Conservation (phyloP, 1,140 invertebrate species). For the Drosophila sulfurigaster region DNA sequence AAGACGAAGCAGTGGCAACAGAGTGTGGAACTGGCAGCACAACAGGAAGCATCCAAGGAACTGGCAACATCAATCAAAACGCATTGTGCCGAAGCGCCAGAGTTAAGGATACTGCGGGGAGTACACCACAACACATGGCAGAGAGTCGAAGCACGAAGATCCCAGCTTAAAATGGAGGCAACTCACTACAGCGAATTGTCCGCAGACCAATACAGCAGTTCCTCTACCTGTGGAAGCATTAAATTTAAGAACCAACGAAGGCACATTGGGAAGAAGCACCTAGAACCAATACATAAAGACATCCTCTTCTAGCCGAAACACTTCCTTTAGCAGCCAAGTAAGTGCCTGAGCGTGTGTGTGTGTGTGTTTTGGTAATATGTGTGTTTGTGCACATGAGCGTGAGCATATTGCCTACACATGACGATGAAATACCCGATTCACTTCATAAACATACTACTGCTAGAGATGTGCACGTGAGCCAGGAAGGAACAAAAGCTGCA, state of each 20-base stretch:
- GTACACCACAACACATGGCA: slow-evolving; percentile 9
- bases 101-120: slow-evolving; percentile 43
- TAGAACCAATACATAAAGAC: slow-evolving; percentile 70
- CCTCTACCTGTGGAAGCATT: slow-evolving; percentile 73
- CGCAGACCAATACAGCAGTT: slow-evolving; percentile 14
- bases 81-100: slow-evolving; percentile 53
- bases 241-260: slow-evolving; percentile 63
- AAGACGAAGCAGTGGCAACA: slow-evolving; percentile 18
- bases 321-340: slow-evolving; percentile 29
- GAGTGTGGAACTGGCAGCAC: slow-evolving; percentile 8
- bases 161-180: slow-evolving; percentile 35
- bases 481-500: not conserved
- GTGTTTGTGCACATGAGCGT: slow-evolving; percentile 3
- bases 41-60: slow-evolving; percentile 62
- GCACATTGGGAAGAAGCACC: slow-evolving; percentile 1
- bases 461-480: slow-evolving; percentile 20
- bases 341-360: not conserved
- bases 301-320: slow-evolving; percentile 59
- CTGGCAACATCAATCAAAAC: slow-evolving; percentile 78
- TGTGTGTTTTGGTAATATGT: not conserved
- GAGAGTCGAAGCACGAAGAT: not conserved
- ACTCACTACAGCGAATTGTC: no score
- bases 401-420: slow-evolving; percentile 7
- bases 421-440: slow-evolving; percentile 22
- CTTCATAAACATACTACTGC: not conserved